Evolutionary conservation across 2,888 invertebrate species (phyloP), one percentile per base, ranked within the genome.

Genomic region (Trachelus iudaicus): DNA sequence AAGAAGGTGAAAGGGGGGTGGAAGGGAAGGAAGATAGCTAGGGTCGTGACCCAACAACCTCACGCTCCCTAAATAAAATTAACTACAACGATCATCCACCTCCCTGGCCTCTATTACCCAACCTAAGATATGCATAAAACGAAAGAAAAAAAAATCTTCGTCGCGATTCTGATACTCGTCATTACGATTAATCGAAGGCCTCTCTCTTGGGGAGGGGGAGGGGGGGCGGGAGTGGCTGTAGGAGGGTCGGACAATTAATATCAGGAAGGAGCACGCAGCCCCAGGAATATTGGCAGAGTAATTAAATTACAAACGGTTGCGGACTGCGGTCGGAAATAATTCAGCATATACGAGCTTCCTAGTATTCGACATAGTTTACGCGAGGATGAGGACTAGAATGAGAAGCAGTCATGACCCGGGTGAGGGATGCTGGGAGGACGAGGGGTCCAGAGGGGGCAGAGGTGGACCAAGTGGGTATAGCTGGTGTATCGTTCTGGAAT

Each of bases 321-420:
- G 87, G 84, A 84, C 82, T 86, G 89, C 85, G 89, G 89, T 88
- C 89, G 90, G 90, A 90, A 90, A 90, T 90, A 88, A 90, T 90
- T 90, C 87, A 86, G 83, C 23, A 56, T 85, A 82, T 81, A 87
- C 85, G 84, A 87, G 88, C 88, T 88, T 89, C 87, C 89, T 87
- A 77, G 77, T 79, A 84, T 83, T 84, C 82, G 85, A 83, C 82
- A 85, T 85, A 85, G 86, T 86, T 86, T 86, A 84, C 85, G 84
- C 84, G 84, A 81, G 84, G 84, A 31, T 34, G 71, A 30, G 71
- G 34, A 34, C 34, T 33, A 56, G 56, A 56, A 56, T 23, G 56
- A 56, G 56, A 56, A 56, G 56, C 56, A 56, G 56, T 56, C 56
- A 3, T 56, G 56, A 56, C 23, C 56, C 6, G 56, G 56, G 23